These are phyloP conservation scores for Xylocampa areola DNA, from an alignment of 2,888 invertebrate species.

Conservation along the genomic window DNA sequence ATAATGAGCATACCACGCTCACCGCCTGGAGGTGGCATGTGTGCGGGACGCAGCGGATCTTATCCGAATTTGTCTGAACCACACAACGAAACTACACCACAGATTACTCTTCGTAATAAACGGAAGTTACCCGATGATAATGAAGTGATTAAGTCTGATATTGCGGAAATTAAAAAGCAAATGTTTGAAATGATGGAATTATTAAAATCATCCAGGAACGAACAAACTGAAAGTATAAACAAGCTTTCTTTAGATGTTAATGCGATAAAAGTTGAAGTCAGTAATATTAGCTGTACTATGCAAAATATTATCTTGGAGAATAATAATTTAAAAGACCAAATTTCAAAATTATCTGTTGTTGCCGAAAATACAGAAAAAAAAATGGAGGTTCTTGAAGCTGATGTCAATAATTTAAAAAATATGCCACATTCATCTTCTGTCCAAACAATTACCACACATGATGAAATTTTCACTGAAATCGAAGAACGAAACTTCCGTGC, in stretches of 20 bases:
- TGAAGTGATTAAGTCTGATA: no score
- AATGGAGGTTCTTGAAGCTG: background rate
- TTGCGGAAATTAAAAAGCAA: no score
- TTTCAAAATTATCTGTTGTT: background rate
- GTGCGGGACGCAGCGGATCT: no score
- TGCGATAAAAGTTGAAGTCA: background rate
- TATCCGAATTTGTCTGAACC: no score
- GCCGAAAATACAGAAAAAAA: background rate
- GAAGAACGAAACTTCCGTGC: background rate
- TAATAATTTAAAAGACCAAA: background rate
- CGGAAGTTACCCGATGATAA: no score
- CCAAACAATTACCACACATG: background rate
- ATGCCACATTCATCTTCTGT: background rate
- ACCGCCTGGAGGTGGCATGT: no score
- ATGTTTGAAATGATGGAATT: no score
- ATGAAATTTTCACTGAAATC: background rate
- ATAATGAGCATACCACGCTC: no score
- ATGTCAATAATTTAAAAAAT: background rate
- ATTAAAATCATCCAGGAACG: no score
- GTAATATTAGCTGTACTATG: background rate
- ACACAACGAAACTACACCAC: no score
- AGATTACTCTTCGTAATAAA: no score
- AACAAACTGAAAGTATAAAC: background rate
- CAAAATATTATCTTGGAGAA: background rate
- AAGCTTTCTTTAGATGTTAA: background rate